Evolutionary conservation across 1,140 invertebrate genomes (phyloP), one percentile per base, ranked within the genome.

Genomic region (Macrobrachium rosenbergii): DNA sequence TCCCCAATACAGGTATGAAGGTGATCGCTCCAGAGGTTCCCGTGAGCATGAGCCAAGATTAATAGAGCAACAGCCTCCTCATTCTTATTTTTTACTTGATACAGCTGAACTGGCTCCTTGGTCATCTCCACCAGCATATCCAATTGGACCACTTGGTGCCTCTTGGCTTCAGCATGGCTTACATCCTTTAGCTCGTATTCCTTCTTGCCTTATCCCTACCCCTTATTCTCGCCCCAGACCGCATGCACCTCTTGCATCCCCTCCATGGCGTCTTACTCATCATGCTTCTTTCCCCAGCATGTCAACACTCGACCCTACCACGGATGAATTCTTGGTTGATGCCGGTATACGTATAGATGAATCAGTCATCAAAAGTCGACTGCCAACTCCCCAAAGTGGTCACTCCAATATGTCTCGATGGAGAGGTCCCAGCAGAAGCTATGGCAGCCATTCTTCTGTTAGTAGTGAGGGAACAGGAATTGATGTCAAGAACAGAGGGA

Each of bases 321-420:
- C 90, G 8, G 89, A 91, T 69, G 93, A 93, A 77, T 93, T 93
- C 88, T 91, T 93, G 80, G 92, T 93, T 10, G 93, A 93, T 79
- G 92, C 93, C 5, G 93, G 93, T 12, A 92, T 93, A 45, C 92
- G 92, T 62, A 93, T 93, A 21, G 88, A 90, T 45, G 89, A 90
- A 60, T 86, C 89, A 5, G 81, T 82, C 62, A 69, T 90, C 69
- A 72, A 79, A 37, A 87, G 83, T 59, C 82, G 89, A 64, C 63
- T 90, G 45, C 89, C 89, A 23, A 80, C 83, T 21, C 89, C 89
- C 63, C 79, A 82, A 45, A 43, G 19, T 21, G 17, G 19, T 69
- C 28, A 60, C 23, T 28, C 72, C 43, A 43, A 81, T 16, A 58
- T 82, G 28, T 64, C 79, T 62, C 86, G 79, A 12, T 88, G 86